Evolutionary conservation across 2,888 invertebrate genomes (phyloP).

Genomic region (Andrena dorsata): DNA sequence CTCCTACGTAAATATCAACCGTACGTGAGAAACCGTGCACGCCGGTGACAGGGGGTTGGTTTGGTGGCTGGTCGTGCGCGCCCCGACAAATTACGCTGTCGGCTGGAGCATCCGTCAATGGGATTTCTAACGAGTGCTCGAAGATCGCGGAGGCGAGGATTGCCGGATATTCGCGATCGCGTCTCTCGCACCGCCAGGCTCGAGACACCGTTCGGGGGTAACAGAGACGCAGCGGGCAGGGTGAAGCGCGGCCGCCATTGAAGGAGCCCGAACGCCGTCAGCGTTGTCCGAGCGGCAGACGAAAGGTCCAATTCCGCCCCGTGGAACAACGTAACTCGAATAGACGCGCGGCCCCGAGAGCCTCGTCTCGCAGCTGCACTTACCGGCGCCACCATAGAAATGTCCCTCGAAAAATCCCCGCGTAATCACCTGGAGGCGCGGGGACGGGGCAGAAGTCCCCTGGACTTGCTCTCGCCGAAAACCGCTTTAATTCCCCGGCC

Average conservation of each 20-base stretch:
- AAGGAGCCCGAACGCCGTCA: neutral
- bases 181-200: no score
- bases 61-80: neutral
- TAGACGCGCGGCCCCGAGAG: constrained; percentile 36
- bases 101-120: constrained; percentile 34
- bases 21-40: constrained; percentile 32
- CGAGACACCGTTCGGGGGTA: no score
- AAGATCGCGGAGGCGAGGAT: constrained; percentile 26
- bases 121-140: constrained; percentile 43
- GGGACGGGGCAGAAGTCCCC: constrained; percentile 27
- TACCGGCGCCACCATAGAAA: constrained; percentile 57
- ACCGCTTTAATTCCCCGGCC: constrained; percentile 76
- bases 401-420: constrained; percentile 59
- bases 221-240: no score
- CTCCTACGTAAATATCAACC: constrained; percentile 46
- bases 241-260: neutral
- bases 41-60: neutral
- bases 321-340: constrained; percentile 54
- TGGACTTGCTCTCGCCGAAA: constrained; percentile 65
- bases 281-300: constrained; percentile 40
- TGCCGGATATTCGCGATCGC: constrained; percentile 22
- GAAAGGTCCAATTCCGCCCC: constrained; percentile 53
- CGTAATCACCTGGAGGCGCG: constrained; percentile 59
- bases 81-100: constrained; percentile 44
- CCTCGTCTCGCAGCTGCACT: constrained; percentile 48